These are phyloP conservation scores for Thalassoma bifasciatum DNA, from an alignment of 2,113 vertebrate species.

Conservation along the genomic window DNA sequence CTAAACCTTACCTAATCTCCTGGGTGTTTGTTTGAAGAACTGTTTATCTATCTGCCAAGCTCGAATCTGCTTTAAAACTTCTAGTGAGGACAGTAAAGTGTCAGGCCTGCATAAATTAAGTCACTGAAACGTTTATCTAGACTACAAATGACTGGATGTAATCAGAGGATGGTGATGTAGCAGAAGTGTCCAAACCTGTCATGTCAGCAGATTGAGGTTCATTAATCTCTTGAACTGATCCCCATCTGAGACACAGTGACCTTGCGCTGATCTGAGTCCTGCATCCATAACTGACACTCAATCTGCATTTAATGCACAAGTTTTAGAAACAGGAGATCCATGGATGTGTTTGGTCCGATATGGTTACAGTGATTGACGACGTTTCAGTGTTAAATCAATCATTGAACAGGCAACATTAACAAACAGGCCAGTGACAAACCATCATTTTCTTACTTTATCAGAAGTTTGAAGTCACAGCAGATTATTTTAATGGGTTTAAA, in stretches of 20 bases:
- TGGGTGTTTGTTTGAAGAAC: neutral
- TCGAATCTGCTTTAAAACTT: too few species aligned
- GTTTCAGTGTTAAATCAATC: neutral
- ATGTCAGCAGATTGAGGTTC: slow-evolving; percentile 51
- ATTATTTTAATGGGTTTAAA: neutral
- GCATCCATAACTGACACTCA: slow-evolving; percentile 25
- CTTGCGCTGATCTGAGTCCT: slow-evolving; percentile 20
- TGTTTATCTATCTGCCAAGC: too few species aligned
- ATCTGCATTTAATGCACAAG: neutral
- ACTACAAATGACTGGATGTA: neutral
- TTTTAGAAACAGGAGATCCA: neutral
- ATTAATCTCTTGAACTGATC: slow-evolving; percentile 64
- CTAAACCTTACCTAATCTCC: too few species aligned
- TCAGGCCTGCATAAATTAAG: slow-evolving; percentile 1
- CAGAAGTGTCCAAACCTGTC: slow-evolving; percentile 23
- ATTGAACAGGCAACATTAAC: too few species aligned
- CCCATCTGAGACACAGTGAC: slow-evolving; percentile 12
- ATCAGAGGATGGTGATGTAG: slow-evolving; percentile 17
- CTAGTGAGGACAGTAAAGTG: too few species aligned
- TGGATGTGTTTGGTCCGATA: neutral
- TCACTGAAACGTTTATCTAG: neutral
- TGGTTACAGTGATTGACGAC: too few species aligned
- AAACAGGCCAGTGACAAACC: too few species aligned
- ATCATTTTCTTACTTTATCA: too few species aligned
- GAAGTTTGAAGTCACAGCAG: slow-evolving; percentile 1